These are phyloP conservation scores for Cotesia congregata DNA, from an alignment of 2,888 invertebrate species.

Conservation along the genomic window DNA sequence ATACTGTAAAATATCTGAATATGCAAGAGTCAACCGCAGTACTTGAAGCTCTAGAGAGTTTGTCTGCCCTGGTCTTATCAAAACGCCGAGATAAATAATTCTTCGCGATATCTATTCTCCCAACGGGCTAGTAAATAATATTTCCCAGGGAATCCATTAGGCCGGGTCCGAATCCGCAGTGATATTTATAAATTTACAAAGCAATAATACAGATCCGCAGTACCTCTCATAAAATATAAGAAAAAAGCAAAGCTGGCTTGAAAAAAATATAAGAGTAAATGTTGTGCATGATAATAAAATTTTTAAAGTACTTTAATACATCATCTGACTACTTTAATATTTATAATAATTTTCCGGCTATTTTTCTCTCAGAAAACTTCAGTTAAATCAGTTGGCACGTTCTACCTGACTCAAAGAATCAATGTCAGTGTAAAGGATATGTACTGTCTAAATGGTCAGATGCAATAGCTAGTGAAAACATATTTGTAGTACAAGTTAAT, in stretches of 20 bases:
- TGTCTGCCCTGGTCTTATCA: neutral
- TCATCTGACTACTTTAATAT: conserved; percentile 13
- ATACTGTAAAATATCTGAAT: neutral
- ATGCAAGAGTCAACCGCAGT: neutral
- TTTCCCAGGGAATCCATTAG: conserved; percentile 9
- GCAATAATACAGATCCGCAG: neutral
- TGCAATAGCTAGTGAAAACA: conserved; percentile 8
- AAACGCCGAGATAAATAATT: conserved; percentile 17
- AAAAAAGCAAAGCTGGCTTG: neutral
- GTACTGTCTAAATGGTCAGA: conserved; percentile 7
- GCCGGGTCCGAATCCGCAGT: neutral
- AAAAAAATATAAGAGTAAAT: conserved; percentile 1
- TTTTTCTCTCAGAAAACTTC: conserved; percentile 1
- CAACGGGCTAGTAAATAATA: neutral
- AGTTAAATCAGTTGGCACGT: neutral
- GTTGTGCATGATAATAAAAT: neutral
- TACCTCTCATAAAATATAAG: neutral
- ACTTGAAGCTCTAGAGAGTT: neutral
- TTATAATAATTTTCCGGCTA: conserved; percentile 1
- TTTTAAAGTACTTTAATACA: conserved; percentile 3
- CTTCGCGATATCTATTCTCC: neutral
- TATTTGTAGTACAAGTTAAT: neutral
- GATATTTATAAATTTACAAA: neutral
- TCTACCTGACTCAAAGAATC: conserved; percentile 3
- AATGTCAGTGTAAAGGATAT: conserved; percentile 23